Evolutionary conservation across 2,113 vertebrate species (phyloP), one percentile per base, ranked within the genome.

Genomic region (Conger conger): DNA sequence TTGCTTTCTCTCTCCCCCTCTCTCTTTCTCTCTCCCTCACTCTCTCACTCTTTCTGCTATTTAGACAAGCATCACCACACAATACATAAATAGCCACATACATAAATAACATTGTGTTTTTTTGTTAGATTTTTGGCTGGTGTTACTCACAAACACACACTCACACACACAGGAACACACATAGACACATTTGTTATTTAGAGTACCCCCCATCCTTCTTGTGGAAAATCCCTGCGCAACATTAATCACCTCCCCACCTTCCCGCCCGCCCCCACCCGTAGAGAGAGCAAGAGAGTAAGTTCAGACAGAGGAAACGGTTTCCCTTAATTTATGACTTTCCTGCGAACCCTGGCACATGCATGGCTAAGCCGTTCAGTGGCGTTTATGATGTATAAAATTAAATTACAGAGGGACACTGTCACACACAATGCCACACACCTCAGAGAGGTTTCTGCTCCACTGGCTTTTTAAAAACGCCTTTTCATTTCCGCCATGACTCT

Each of bases 301-400:
- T 91, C 86, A 88, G 89, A 92, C 87, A 87, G 88, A 89, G 88
- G 89, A 93, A 93, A 91, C 84, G 86, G 89, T 92, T 89, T 86
- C 88, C 87, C 93, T 91, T 93, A 93, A 94, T 94, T 93, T 89
- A 93, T 92, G 88, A 91, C 88, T 91, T 93, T 86, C 38, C 86
- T 87, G 91, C 88, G 90, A 88, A 89, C 86, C 86, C 89, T 81
- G 85, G 89, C 88, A 88, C 91, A 90, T 87, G 90, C 83, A 90
- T 92, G 92, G 90, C 89, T 92, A 91, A 88, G 86, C 91, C 87
- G 90, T 91, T 92, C 92, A 92, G 91, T 92, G 88, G 93, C 90
- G 92, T 94, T 94, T 94, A 95, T 94, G 93, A 94, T 93, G 93
- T 93, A 93, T 94, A 92, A 94, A 94, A 94, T 95, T 92, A 93